Percentiles rank a stretch among this genome's conserved stretches.
These are phyloP conservation scores for Cromileptes altivelis DNA, from an alignment of 2,113 vertebrate species.

Conservation along the genomic window DNA sequence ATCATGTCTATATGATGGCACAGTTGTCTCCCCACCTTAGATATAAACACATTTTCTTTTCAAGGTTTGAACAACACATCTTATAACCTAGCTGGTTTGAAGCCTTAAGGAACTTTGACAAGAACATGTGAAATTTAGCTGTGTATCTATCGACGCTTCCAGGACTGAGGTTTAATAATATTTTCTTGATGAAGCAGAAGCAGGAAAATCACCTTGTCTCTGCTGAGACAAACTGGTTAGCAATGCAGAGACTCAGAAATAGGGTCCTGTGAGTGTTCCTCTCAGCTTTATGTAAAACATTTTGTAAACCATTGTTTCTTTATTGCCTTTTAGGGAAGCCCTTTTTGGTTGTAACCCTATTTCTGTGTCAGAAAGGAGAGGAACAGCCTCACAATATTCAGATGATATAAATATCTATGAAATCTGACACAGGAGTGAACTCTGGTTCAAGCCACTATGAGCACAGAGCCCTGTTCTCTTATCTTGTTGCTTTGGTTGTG, in stretches of 20 bases:
- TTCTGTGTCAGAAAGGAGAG: background rate
- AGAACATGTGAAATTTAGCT: background rate
- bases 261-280: background rate
- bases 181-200: background rate
- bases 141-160: background rate
- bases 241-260: background rate
- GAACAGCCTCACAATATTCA: slow-evolving; percentile 14
- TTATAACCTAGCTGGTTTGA: background rate
- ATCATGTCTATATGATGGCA: background rate
- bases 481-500: slow-evolving; percentile 21
- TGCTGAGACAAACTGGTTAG: background rate
- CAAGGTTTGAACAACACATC: background rate
- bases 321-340: background rate
- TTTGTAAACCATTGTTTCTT: background rate
- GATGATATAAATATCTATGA: background rate
- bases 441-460: slow-evolving; percentile 4
- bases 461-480: slow-evolving; percentile 23
- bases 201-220: background rate
- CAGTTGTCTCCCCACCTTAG: background rate
- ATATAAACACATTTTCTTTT: background rate
- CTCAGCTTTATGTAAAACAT: background rate
- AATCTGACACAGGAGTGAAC: slow-evolving; percentile 16
- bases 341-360: background rate
- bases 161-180: background rate
- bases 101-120: background rate